Evolutionary conservation across 2,113 vertebrate genomes (phyloP).

Genomic region (Natator depressus): DNA sequence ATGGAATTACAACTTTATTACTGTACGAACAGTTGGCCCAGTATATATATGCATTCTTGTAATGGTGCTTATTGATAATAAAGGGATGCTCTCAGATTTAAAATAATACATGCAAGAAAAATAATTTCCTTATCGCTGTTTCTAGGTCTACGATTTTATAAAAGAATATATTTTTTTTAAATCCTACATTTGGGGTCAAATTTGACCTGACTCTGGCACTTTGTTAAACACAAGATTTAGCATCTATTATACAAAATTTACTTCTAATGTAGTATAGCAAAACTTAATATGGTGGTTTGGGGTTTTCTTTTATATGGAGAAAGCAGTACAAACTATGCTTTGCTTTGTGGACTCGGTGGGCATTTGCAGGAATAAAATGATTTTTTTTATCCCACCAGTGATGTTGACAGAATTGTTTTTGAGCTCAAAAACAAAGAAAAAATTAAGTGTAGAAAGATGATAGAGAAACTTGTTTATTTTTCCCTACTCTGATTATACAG

Average conservation of each 20-base stretch:
- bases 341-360: not conserved
- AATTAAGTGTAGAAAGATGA: not conserved
- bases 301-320: not conserved
- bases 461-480: not conserved
- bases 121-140: too few species aligned
- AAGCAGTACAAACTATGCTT: not conserved
- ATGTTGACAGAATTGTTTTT: not conserved
- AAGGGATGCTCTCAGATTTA: not conserved
- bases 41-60: not conserved
- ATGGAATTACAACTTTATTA: not conserved
- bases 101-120: too few species aligned
- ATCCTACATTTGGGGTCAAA: not conserved
- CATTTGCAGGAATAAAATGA: not conserved
- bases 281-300: not conserved
- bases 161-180: not conserved
- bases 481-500: not conserved
- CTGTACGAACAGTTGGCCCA: not conserved
- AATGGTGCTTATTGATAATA: not conserved
- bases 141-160: too few species aligned
- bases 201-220: not conserved
- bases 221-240: not conserved
- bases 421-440: not conserved
- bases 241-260: not conserved
- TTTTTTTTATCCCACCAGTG: too few species aligned
- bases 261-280: not conserved